Evolutionary conservation across 2,888 invertebrate species (phyloP).

Genomic region (Pollenia angustigena): DNA sequence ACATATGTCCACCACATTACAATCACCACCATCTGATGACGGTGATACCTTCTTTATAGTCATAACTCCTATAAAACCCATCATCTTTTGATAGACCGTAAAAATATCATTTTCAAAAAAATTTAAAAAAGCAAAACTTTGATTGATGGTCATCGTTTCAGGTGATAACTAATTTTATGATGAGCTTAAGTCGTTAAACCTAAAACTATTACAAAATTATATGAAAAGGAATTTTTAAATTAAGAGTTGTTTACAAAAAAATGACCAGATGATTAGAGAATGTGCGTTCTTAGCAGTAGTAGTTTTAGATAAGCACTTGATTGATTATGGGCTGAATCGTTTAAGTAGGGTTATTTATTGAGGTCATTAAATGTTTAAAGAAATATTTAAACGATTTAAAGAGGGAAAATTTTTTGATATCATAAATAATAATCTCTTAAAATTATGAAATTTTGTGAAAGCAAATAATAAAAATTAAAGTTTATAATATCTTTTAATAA

Average conservation of each 20-base stretch:
- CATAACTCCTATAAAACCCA: constrained; percentile 35
- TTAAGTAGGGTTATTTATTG: too few relatives aligned
- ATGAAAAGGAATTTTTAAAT: constrained; percentile 39
- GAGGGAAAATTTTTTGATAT: too few relatives aligned
- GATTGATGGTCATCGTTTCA: constrained; percentile 70
- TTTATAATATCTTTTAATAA: too few relatives aligned
- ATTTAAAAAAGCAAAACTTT: constrained; percentile 8
- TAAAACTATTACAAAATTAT: constrained; percentile 40
- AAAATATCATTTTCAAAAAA: constrained; percentile 6
- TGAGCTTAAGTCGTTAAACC: constrained; percentile 41
- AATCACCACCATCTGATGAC: constrained; percentile 35
- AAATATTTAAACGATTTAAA: too few relatives aligned
- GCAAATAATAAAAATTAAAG: too few relatives aligned
- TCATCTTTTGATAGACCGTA: constrained; percentile 51
- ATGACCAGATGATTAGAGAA: neutral
- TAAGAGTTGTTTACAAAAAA: neutral
- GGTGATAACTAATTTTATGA: constrained; percentile 63
- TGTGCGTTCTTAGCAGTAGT: neutral
- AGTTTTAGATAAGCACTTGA: neutral
- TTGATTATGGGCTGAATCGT: constrained; percentile 6
- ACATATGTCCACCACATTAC: constrained; percentile 51
- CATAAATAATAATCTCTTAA: too few relatives aligned
- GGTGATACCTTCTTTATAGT: constrained; percentile 51
- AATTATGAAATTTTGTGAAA: too few relatives aligned
- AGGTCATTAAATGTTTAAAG: too few relatives aligned